A percentile compares a stretch with the other conserved stretches of the same genome.
Conservation (phyloP, 64 coral and sea anemone species). For the Cladopsammia gracilis region DNA sequence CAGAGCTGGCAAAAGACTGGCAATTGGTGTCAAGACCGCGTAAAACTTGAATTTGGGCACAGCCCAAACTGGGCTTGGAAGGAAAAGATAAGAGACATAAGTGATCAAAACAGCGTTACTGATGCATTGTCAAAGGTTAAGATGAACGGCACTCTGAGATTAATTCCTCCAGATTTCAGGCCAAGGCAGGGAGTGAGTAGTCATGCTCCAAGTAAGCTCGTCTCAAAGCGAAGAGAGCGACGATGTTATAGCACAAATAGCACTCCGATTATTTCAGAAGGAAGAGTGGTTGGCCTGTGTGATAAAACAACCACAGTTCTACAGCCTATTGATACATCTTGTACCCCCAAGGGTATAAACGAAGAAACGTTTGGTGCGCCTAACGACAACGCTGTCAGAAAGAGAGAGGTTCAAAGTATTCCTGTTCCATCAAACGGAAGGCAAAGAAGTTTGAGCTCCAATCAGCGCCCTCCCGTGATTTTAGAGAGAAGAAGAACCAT, state of each 20-base stretch:
- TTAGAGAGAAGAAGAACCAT: neutral
- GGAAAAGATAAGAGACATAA: neutral
- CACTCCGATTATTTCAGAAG: neutral
- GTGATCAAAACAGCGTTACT: no score
- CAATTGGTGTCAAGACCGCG: neutral
- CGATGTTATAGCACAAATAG: neutral
- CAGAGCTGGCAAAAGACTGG: neutral
- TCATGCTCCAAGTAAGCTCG: no score
- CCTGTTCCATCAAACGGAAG: neutral
- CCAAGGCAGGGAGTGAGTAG: no score
- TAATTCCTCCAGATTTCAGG: no score
- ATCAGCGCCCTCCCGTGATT: neutral
- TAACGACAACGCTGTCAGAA: neutral
- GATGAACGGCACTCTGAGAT: no score
- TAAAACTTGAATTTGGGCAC: neutral
- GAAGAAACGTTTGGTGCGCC: neutral
- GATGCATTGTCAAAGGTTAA: no score
- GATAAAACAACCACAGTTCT: neutral
- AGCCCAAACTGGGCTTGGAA: neutral
- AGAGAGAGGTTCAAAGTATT: neutral
- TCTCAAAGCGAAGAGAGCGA: neutral
- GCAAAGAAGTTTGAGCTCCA: neutral
- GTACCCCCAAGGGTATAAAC: neutral
- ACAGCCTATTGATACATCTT: neutral
- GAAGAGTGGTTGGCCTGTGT: neutral